These are phyloP conservation scores for Stictocephala bisonia DNA, from an alignment of 2,888 invertebrate species.

Conservation along the genomic window DNA sequence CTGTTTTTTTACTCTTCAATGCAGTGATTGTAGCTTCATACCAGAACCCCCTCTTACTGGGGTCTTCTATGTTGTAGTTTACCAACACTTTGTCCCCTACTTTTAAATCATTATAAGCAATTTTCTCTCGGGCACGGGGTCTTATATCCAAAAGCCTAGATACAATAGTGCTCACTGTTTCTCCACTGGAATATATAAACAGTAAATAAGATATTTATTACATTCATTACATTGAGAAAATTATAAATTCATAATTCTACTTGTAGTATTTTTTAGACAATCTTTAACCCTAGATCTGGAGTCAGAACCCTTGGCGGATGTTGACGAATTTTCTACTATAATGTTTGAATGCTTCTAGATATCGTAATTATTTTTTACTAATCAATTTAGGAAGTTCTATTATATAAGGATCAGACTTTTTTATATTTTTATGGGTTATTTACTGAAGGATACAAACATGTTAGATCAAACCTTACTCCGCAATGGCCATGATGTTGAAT, in stretches of 20 bases:
- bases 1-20: slow-evolving; percentile 28
- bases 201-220: background rate
- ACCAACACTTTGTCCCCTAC: slow-evolving; percentile 75
- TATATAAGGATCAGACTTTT: too few species aligned
- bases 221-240: background rate
- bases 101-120: slow-evolving; percentile 69
- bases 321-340: too few species aligned
- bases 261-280: too few species aligned
- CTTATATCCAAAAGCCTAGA: slow-evolving; percentile 68
- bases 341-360: too few species aligned
- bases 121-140: slow-evolving; percentile 72
- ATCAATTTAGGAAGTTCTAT: too few species aligned
- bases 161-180: slow-evolving; percentile 33
- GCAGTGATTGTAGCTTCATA: slow-evolving; percentile 65
- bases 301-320: too few species aligned
- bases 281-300: too few species aligned
- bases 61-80: slow-evolving; percentile 80
- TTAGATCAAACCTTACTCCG: too few species aligned
- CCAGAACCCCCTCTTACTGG: slow-evolving; percentile 78
- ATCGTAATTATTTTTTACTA: too few species aligned
- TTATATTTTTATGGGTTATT: too few species aligned
- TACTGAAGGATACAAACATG: too few species aligned
- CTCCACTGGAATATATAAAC: slow-evolving; percentile 55
- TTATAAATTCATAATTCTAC: background rate
- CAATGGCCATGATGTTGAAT: too few species aligned